Conservation (phyloP, 2,888 invertebrate species). For the Micropterix aruncella region DNA sequence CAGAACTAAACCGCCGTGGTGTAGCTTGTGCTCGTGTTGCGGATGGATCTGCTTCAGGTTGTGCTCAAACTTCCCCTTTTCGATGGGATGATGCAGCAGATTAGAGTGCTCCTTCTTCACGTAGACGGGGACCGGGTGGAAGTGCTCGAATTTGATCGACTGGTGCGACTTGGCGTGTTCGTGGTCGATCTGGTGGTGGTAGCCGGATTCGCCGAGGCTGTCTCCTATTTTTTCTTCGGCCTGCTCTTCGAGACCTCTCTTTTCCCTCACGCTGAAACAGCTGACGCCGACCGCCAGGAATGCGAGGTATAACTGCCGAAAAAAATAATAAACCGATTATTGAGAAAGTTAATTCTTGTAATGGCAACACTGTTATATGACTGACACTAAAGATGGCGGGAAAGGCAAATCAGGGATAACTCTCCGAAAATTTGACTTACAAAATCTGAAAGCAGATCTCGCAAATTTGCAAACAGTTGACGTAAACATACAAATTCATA, state of each 20-base stretch:
- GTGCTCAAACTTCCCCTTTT: conserved; percentile 45
- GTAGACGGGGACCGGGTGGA: conserved; percentile 54
- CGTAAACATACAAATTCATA: too few species aligned
- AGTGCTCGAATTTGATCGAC: conserved; percentile 54
- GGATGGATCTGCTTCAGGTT: conserved; percentile 46
- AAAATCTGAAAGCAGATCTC: too few species aligned
- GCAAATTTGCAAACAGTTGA: too few species aligned
- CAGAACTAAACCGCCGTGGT: conserved; percentile 42
- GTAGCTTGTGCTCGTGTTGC: conserved; percentile 37
- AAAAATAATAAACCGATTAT: too few species aligned
- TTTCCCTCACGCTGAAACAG: not conserved
- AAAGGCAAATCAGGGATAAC: too few species aligned
- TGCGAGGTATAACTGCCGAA: not conserved
- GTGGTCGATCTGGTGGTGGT: conserved; percentile 45
- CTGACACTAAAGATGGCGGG: too few species aligned
- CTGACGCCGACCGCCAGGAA: not conserved
- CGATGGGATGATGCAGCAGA: conserved; percentile 46
- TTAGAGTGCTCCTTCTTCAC: conserved; percentile 53
- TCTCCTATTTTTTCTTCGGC: conserved; percentile 27
- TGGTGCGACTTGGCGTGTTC: conserved; percentile 57
- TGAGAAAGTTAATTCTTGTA: too few species aligned
- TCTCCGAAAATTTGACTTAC: too few species aligned
- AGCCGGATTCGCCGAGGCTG: conserved; percentile 32
- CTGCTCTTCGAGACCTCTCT: conserved; percentile 15
- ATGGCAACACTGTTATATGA: too few species aligned